Conservation (phyloP, 2,888 invertebrate species). For the Tricholauxania praeusta region DNA sequence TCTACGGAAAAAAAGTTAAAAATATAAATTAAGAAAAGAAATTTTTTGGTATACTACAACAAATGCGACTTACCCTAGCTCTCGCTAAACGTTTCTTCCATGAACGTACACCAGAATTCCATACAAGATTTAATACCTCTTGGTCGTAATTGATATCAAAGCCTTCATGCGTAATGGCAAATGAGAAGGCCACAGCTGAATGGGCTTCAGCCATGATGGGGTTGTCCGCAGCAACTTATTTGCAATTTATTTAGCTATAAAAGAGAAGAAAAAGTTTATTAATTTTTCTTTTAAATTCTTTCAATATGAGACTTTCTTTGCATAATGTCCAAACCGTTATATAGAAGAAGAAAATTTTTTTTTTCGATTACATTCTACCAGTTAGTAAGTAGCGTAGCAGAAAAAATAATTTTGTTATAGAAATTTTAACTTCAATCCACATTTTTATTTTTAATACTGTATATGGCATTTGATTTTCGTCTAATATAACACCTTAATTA, state of each 20-base stretch:
- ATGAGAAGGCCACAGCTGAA: constrained; percentile 96
- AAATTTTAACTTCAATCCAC: too few species aligned
- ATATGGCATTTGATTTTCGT: too few species aligned
- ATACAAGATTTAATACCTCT: constrained; percentile 94
- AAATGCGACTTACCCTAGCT: constrained; percentile 80
- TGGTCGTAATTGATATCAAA: constrained; percentile 98
- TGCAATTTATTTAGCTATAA: neutral
- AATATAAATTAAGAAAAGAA: neutral
- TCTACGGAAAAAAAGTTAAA: constrained; percentile 72
- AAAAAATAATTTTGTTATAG: too few species aligned
- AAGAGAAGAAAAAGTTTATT: too few species aligned
- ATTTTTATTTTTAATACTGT: too few species aligned
- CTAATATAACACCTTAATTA: too few species aligned
- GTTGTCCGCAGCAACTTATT: constrained; percentile 3
- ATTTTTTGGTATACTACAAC: neutral
- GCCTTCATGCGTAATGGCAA: constrained; percentile 97
- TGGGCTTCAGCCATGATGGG: constrained; percentile 95
- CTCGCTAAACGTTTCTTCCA: constrained; percentile 94
- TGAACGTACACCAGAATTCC: constrained; percentile 93
- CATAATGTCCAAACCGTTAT: too few species aligned
- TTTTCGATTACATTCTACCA: too few species aligned
- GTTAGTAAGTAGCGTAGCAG: too few species aligned
- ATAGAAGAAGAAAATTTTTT: too few species aligned
- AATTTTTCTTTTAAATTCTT: too few species aligned
- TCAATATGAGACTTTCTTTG: too few species aligned